Conservation (phyloP, 2,797 vertebrate genomes). For the Takifugu ocellatus region DNA sequence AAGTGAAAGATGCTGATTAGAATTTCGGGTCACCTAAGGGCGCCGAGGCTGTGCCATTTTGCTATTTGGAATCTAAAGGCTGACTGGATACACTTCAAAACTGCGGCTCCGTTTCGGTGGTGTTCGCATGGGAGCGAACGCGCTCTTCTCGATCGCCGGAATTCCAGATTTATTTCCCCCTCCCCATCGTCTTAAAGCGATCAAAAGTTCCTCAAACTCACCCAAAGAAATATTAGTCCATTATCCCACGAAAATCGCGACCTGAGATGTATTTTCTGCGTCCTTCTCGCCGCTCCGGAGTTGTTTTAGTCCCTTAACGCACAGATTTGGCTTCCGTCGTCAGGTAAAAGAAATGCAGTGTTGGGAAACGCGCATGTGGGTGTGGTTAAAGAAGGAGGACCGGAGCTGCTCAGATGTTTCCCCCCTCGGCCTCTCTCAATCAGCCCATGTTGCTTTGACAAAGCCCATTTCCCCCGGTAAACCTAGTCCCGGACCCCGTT, state of each 20-base stretch:
- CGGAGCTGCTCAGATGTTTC: conserved; percentile 39
- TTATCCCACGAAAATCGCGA: background rate
- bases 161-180: background rate
- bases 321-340: conserved; percentile 1
- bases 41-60: background rate
- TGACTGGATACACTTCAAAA: background rate
- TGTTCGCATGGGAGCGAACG: background rate
- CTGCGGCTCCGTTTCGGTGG: rapidly evolving
- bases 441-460: background rate
- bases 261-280: rapidly evolving
- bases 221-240: conserved; percentile 45
- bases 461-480: background rate
- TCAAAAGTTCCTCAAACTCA: conserved; percentile 26
- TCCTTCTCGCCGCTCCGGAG: background rate
- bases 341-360: conserved; percentile 50
- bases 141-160: background rate
- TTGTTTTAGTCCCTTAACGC: conserved; percentile 24
- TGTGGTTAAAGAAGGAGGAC: conserved; percentile 53
- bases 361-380: conserved; percentile 57
- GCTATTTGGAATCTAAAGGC: too few relatives aligned
- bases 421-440: conserved; percentile 1
- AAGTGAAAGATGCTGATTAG: too few relatives aligned
- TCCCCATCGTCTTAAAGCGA: background rate
- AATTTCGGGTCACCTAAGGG: too few relatives aligned
- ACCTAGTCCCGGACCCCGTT: background rate